phyloP scores from a whole-genome alignment of 1,140 invertebrate genomes.

The Dreissena polymorpha region DNA sequence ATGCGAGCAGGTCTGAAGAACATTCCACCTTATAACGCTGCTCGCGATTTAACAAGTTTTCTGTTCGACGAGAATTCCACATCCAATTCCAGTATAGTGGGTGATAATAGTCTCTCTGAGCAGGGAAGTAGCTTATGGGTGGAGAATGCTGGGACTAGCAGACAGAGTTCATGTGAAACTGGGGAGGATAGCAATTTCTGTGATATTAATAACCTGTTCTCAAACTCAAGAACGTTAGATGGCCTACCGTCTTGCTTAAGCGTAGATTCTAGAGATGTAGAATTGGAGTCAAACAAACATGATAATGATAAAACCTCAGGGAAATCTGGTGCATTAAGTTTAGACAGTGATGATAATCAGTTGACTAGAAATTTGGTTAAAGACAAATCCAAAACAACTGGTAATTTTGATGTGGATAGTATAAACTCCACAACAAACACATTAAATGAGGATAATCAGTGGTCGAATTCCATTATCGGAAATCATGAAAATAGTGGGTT shows the following conservation, averaged over 20 bases:
- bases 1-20: conserved; percentile 48
- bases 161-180: conserved; percentile 30
- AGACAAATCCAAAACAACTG: no score
- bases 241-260: neutral
- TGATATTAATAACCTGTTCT: conserved; percentile 45
- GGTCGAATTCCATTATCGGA: no score
- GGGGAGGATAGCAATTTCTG: conserved; percentile 42
- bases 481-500: no score
- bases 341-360: neutral
- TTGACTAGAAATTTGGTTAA: no score
- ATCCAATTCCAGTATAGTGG: conserved; percentile 8
- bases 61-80: conserved; percentile 47
- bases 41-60: conserved; percentile 27
- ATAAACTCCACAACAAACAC: no score
- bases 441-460: no score
- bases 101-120: conserved; percentile 37
- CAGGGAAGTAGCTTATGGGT: conserved; percentile 17
- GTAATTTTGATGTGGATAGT: no score
- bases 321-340: neutral
- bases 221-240: conserved; percentile 24
- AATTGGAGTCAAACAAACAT: neutral
- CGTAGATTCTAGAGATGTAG: neutral
- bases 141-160: neutral
- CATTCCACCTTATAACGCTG: conserved; percentile 32
- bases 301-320: neutral